Evolutionary conservation across 35 echinoderm and acorn worm species (phyloP).

Genomic region (Ophiothrix spiculata): DNA sequence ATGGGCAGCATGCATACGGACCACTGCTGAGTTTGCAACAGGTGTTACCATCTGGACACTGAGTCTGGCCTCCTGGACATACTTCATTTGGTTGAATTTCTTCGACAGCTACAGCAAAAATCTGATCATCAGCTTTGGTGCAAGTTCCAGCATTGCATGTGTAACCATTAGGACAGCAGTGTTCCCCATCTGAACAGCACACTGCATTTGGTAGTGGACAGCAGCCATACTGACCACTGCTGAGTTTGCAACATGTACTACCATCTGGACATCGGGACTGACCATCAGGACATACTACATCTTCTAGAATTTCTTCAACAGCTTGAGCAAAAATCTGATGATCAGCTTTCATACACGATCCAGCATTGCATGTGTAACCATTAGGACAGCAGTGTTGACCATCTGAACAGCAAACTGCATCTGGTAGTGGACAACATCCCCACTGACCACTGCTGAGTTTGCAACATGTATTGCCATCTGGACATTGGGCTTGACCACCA

Average conservation of each 20-base stretch:
- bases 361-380: conserved; percentile 33
- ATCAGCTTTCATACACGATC: conserved; percentile 18
- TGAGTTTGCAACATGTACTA: conserved; percentile 60
- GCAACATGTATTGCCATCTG: conserved; percentile 28
- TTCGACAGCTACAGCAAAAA: too few relatives aligned
- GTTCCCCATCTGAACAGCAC: conserved; percentile 52
- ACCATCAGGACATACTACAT: not conserved
- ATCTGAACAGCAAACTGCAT: conserved; percentile 44
- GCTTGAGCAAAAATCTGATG: not conserved
- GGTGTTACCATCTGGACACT: conserved; percentile 30
- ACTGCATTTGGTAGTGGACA: conserved; percentile 73
- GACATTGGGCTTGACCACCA: conserved; percentile 6
- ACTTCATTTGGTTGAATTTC: too few relatives aligned
- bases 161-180: conserved; percentile 66
- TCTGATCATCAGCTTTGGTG: not conserved
- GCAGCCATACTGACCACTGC: conserved; percentile 49
- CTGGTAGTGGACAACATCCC: conserved; percentile 39
- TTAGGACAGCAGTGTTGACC: conserved; percentile 48
- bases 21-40: conserved; percentile 17
- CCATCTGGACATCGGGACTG: conserved; percentile 37
- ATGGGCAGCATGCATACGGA: conserved; percentile 31
- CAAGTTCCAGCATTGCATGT: conserved; percentile 16
- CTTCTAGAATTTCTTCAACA: not conserved
- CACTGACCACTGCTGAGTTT: conserved; percentile 12
- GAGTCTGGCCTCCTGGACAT: conserved; percentile 6